Base-by-base conservation (phyloP, 2,113 vertebrate species). In the Peromyscus polionotus region DNA sequence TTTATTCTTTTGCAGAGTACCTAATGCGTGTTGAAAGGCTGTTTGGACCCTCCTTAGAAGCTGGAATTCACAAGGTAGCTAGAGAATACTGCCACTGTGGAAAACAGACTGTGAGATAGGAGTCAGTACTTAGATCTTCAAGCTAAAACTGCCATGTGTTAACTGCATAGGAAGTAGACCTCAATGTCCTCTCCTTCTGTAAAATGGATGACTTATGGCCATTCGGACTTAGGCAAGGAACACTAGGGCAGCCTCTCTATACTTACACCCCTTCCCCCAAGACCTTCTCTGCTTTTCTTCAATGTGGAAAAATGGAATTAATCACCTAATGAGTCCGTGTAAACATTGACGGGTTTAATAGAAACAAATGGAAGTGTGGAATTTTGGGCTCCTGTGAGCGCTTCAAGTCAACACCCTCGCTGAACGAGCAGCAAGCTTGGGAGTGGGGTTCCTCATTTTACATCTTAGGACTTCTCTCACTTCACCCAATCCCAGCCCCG, bases 161-260 rank as follows among this genome's bases (percentile, higher is more conserved):
- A 86, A 68, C 72, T 94, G 42, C 42, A 11, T 59, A 77, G 48
- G 45, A 79, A 90, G 70, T 36, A 59, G 67, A 68, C 28, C 70
- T 83, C 65, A 88, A 51, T 88, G 70, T 70, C 83, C 13, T 92
- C 28, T 45, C 63, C 39, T 72, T 51, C 65, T 39, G 65, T 67
- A 90, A 54, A 80, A 83, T 31, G 61, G 63, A 88, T 80, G 51
- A 91, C n/a, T 54, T 72, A 33, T 45, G 93, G 28, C 48, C 33
- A 70, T 92, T 93, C 65, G 5, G 79, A 33, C 24, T 86, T 48
- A 83, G 72, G 91, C n/a, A 57, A 59, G 89, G 80, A 85, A 79
- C 77, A 86, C 73, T 61, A 39, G 12, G 70, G 17, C 14, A 75
- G 28, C 9, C 65, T 94, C 54, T 73, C 19, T 48, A 10, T 45